Percentiles rank a stretch among this genome's conserved stretches.
Evolutionary conservation across 2,888 invertebrate species (phyloP).

Genomic region (Tricholauxania praeusta): DNA sequence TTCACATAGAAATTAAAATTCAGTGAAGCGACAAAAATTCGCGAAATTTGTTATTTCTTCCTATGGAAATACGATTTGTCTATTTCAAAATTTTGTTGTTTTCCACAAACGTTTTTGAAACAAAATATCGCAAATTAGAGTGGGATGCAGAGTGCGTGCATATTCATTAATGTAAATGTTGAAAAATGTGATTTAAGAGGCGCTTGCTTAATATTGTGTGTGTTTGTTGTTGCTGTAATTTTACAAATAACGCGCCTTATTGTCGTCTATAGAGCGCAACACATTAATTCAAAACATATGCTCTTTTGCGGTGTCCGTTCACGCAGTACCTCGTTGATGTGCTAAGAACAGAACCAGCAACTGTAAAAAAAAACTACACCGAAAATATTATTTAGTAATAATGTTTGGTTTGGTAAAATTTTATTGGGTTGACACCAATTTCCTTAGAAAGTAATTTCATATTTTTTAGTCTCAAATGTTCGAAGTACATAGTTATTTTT

Average conservation of each 20-base stretch:
- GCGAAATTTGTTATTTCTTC: conserved; percentile 6
- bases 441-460: too few relatives aligned
- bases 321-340: conserved; percentile 22
- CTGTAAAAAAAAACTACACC: too few relatives aligned
- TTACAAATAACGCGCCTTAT: neutral
- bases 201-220: neutral
- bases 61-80: neutral
- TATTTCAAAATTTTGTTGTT: neutral
- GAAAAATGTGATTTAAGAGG: neutral
- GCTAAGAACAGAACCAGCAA: conserved; percentile 18
- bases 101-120: neutral
- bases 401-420: too few relatives aligned
- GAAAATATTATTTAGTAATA: too few relatives aligned
- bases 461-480: too few relatives aligned
- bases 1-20: conserved; percentile 24
- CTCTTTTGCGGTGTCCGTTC: conserved; percentile 26
- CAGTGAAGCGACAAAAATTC: conserved; percentile 20
- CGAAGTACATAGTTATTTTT: too few relatives aligned
- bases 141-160: neutral
- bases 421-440: too few relatives aligned
- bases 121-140: conserved; percentile 3
- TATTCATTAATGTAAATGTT: neutral
- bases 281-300: conserved; percentile 37
- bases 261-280: neutral
- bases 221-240: neutral